These are phyloP conservation scores for Aurelia sp. DNA, from an alignment of 30 jellyfish, hydroid and myxozoan species.

Conservation along the genomic window DNA sequence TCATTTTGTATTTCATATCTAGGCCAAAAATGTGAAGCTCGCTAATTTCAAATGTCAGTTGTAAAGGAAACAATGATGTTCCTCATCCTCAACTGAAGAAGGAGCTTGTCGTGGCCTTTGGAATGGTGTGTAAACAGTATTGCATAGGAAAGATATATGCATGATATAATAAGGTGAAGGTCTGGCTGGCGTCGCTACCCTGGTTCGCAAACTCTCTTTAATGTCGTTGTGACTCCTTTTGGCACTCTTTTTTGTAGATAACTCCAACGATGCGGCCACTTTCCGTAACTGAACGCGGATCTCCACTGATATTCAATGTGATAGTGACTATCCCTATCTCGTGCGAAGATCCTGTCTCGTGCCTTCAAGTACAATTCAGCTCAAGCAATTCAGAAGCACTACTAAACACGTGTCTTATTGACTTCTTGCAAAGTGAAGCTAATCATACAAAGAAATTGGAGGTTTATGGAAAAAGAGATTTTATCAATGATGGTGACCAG, in stretches of 20 bases:
- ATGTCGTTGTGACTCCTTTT: too few species aligned
- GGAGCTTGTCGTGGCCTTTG: too few species aligned
- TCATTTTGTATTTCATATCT: too few species aligned
- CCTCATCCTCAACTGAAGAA: too few species aligned
- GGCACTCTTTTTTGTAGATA: not conserved
- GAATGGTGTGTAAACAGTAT: too few species aligned
- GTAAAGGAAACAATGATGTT: too few species aligned
- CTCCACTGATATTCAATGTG: not conserved
- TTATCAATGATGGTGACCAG: constrained; percentile 75
- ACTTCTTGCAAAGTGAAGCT: constrained; percentile 45
- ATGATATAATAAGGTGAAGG: too few species aligned
- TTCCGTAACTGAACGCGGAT: not conserved
- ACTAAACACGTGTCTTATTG: constrained; percentile 49
- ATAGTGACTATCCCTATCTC: not conserved
- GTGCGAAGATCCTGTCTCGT: not conserved
- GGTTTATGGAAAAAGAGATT: constrained; percentile 79
- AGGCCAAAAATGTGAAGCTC: too few species aligned
- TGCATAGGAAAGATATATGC: too few species aligned
- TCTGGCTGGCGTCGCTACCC: too few species aligned
- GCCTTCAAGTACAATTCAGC: not conserved
- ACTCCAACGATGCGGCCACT: not conserved
- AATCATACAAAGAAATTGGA: constrained; percentile 59
- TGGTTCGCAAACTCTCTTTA: too few species aligned
- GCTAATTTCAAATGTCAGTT: too few species aligned
- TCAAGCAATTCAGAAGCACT: constrained; percentile 1